Base-by-base conservation (phyloP, 2,888 invertebrate species). In the Craniophora ligustri region DNA sequence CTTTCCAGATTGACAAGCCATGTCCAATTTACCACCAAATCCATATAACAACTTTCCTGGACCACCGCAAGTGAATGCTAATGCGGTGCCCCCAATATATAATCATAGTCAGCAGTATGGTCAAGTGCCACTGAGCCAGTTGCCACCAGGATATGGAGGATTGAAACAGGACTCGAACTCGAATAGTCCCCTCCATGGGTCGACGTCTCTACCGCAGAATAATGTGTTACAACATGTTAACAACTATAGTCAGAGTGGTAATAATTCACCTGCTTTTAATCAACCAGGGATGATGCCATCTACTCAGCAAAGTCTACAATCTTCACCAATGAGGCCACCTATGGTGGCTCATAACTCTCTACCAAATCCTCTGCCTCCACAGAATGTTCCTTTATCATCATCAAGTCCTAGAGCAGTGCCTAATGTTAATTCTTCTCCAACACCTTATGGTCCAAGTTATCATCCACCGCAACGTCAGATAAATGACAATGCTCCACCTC, bases 21-120 rank as follows among this genome's bases (percentile, higher is more conserved):
- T 93, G 92, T 89, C 92, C 74, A 90, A 92, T 80, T 84, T 88
- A 85, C 88, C 87, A 81, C 88, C 87, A 78, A 92, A 87, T 77
- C 87, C 88, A 51, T 91, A 76, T 76, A 90, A 82, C 73, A 87
- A 82, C 72, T 73, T 74, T 58, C 81, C 85, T 59, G 88, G 85
- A 62, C 76, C 78, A 45, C 80, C 84, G 36, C 84, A 78, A 62
- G 70, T 78, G 68, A 87, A 86, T 62, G 79, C 86, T 13, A 86
- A 85, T 61, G 74, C 81, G 32, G 85, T 79, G 30, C 74, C 79
- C 13, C 82, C 79, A 47, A 67, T 74, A 45, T 72, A 80, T 35
- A 82, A 81, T 58, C 84, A 86, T 36, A 84, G 69, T 55, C 88
- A 83, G 59, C 85, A 81, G 39, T 75, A 76, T 67, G 83, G 81